These are phyloP conservation scores for Limosa lapponica DNA, from an alignment of 2,797 vertebrate genomes.

Conservation along the genomic window DNA sequence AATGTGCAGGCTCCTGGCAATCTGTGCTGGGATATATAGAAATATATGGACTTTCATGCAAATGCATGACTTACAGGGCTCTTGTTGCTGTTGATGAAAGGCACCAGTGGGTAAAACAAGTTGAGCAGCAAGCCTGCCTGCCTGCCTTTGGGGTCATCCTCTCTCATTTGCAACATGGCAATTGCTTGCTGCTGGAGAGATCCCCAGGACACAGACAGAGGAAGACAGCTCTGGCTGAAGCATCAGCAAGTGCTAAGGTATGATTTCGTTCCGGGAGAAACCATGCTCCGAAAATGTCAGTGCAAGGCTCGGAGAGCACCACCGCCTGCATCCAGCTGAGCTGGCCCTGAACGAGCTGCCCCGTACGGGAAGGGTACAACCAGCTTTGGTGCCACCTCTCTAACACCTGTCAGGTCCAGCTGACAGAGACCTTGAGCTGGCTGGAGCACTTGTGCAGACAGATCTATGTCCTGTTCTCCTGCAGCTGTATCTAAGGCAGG, in stretches of 20 bases:
- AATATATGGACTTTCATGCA: neutral
- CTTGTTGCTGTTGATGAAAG: neutral
- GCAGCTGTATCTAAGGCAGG: neutral
- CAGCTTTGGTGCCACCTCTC: neutral
- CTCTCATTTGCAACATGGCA: neutral
- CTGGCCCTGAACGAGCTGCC: neutral
- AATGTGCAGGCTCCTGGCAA: neutral
- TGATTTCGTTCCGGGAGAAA: neutral
- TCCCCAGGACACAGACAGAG: neutral
- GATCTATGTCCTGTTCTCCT: neutral
- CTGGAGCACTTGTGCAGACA: neutral
- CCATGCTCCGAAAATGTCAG: neutral
- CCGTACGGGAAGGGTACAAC: fast-evolving
- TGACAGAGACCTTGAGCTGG: neutral
- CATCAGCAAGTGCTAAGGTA: neutral
- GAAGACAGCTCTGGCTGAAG: neutral
- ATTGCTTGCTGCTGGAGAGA: neutral
- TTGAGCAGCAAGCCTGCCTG: neutral
- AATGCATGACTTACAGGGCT: fast-evolving
- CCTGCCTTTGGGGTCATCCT: neutral
- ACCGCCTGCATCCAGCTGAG: fast-evolving
- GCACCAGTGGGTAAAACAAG: neutral
- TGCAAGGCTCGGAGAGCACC: neutral
- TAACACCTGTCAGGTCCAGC: fast-evolving
- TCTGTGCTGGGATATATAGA: neutral